Conservation (phyloP, 2,113 vertebrate species). For the Puffinus mauretanicus region DNA sequence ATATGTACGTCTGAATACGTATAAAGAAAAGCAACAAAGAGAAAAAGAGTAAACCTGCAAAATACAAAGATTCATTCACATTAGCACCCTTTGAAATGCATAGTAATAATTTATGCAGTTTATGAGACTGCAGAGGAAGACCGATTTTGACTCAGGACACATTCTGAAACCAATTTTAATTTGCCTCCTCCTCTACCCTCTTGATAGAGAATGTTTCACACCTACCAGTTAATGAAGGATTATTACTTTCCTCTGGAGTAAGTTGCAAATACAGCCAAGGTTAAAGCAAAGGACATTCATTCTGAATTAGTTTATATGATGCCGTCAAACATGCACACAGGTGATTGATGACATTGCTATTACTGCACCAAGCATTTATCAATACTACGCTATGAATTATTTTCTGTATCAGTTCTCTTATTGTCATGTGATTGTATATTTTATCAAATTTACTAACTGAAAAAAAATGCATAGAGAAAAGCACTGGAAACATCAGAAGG, state of each 20-base stretch:
- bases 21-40: not conserved
- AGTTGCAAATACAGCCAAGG: constrained; percentile 31
- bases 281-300: constrained; percentile 38
- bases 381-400: constrained; percentile 40
- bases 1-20: not conserved
- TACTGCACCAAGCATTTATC: constrained; percentile 33
- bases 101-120: constrained; percentile 36
- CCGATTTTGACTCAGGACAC: constrained; percentile 36
- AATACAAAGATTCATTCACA: not conserved
- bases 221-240: constrained; percentile 47
- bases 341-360: constrained; percentile 48
- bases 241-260: constrained; percentile 44
- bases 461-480: not conserved
- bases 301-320: constrained; percentile 35
- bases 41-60: not conserved
- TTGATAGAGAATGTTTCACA: constrained; percentile 31
- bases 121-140: constrained; percentile 34
- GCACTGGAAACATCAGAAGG: not conserved
- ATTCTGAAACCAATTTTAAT: constrained; percentile 25
- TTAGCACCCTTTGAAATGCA: constrained; percentile 31
- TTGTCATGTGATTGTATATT: constrained; percentile 22
- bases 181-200: constrained; percentile 4
- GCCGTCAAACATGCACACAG: not conserved
- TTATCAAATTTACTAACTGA: constrained; percentile 27
- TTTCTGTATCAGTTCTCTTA: constrained; percentile 39